Percentiles rank a stretch among this genome's conserved stretches.
Evolutionary conservation across 2,113 vertebrate genomes (phyloP).

Genomic region (Podiceps cristatus): DNA sequence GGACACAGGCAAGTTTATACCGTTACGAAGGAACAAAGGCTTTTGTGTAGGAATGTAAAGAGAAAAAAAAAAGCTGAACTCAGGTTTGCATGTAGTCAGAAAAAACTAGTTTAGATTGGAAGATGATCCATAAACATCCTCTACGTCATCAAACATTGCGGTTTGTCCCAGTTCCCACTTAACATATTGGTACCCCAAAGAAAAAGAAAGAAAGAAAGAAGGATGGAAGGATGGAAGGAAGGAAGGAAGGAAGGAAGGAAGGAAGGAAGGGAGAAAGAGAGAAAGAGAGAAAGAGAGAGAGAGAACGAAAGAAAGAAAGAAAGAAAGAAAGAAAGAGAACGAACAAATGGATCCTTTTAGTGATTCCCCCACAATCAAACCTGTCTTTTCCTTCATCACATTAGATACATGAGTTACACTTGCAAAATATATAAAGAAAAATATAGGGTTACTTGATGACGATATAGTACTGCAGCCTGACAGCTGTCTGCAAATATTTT

Average conservation of each 20-base stretch:
- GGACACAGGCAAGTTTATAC: constrained; percentile 13
- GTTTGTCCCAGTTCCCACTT: constrained; percentile 29
- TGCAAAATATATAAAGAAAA: constrained; percentile 95
- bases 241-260: fast-evolving
- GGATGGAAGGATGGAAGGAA: no score
- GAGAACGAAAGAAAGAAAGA: no score
- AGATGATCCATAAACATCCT: constrained; percentile 39
- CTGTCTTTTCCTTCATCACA: constrained; percentile 70
- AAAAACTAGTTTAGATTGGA: constrained; percentile 61
- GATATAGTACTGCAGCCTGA: constrained; percentile 87
- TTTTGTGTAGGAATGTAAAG: constrained; percentile 80
- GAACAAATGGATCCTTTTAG: constrained; percentile 11
- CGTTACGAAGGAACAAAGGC: constrained; percentile 30
- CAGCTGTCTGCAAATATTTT: constrained; percentile 98
- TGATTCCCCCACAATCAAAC: neutral
- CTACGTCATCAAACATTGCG: neutral
- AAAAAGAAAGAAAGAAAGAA: neutral
- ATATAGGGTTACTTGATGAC: constrained; percentile 94
- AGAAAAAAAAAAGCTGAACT: constrained; percentile 34
- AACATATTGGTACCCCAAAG: constrained; percentile 8
- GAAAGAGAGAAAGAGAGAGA: neutral
- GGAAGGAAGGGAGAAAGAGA: no score
- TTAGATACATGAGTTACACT: constrained; percentile 85
- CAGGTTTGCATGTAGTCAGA: constrained; percentile 40
- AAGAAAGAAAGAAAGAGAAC: no score